A percentile compares a stretch with the other conserved stretches of the same genome.
phyloP scores from a whole-genome alignment of 2,797 vertebrate species.

The Coilia nasus region DNA sequence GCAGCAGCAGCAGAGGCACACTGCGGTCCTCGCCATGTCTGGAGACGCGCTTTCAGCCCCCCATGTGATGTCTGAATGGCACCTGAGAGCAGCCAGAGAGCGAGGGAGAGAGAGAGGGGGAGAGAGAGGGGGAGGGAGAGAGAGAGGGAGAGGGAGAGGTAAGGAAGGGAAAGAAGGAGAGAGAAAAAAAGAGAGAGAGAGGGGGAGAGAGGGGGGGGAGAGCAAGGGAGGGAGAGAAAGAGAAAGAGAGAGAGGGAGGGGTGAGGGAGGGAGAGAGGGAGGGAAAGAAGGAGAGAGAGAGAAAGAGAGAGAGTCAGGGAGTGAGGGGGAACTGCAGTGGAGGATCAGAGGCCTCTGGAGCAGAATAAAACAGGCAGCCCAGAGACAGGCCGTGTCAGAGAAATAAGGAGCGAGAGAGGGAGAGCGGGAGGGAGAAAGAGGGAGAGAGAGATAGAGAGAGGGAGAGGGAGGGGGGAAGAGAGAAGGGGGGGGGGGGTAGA shows the following conservation, averaged over 20 bases:
- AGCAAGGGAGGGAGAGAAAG: not conserved
- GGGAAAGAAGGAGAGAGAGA: not conserved
- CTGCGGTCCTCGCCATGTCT: not conserved
- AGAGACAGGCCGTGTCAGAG: slow-evolving; percentile 16
- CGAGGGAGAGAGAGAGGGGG: not conserved
- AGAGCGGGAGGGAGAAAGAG: not conserved
- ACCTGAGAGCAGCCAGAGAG: not conserved
- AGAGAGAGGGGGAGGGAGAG: not conserved
- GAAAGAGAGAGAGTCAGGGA: not conserved
- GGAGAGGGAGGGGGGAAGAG: not conserved
- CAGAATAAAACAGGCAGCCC: slow-evolving; percentile 19
- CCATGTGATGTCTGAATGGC: not conserved
- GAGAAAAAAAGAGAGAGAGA: not conserved
- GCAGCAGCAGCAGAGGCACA: not conserved
- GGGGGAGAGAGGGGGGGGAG: not conserved
- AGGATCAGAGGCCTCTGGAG: slow-evolving; percentile 28
- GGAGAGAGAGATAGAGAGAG: not conserved
- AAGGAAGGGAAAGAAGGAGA: not conserved
- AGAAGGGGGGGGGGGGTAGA: not conserved
- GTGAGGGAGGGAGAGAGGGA: not conserved
- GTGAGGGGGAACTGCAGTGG: not conserved
- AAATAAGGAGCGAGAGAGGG: not conserved
- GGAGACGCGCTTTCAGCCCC: not conserved
- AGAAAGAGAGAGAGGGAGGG: too few species aligned
- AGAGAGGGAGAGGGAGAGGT: not conserved